Conservation (phyloP, 2,888 invertebrate species). For the Agrotis segetum region DNA sequence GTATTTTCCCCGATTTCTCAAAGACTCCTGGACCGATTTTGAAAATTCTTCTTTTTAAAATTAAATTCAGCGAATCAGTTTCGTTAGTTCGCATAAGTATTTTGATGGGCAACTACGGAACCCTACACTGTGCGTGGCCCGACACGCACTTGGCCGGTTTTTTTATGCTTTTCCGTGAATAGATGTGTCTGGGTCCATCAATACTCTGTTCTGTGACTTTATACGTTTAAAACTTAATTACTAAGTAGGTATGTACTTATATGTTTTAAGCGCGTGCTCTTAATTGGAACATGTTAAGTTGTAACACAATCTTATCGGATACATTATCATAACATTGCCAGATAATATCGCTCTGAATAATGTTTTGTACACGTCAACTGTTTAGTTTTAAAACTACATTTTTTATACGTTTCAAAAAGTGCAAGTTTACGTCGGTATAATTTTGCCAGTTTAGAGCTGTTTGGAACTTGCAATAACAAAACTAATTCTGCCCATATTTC, state of each 20-base stretch:
- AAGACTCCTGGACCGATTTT: no score
- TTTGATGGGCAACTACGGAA: no score
- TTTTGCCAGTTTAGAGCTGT: no score
- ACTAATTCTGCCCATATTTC: slow-evolving; percentile 4
- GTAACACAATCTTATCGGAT: slow-evolving; percentile 52
- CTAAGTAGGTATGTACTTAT: slow-evolving; percentile 17
- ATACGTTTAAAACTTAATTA: slow-evolving; percentile 9
- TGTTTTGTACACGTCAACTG: slow-evolving; percentile 1
- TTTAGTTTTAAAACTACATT: not conserved
- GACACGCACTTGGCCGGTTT: no score
- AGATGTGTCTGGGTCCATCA: not conserved
- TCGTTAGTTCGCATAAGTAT: no score
- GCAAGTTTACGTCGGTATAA: not conserved
- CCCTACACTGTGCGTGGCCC: no score
- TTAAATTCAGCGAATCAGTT: no score
- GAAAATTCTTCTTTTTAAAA: no score
- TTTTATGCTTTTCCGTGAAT: not conserved
- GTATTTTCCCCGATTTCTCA: no score
- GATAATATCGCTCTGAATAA: slow-evolving; percentile 25
- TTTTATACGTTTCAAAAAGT: not conserved
- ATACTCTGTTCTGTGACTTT: not conserved
- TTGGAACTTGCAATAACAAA: no score
- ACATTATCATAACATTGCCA: slow-evolving; percentile 40
- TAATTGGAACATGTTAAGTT: slow-evolving; percentile 39
- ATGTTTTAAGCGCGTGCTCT: slow-evolving; percentile 15